Evolutionary conservation across 2,888 invertebrate genomes (phyloP), one percentile per base, ranked within the genome.

Genomic region (Isotomurus palustris): DNA sequence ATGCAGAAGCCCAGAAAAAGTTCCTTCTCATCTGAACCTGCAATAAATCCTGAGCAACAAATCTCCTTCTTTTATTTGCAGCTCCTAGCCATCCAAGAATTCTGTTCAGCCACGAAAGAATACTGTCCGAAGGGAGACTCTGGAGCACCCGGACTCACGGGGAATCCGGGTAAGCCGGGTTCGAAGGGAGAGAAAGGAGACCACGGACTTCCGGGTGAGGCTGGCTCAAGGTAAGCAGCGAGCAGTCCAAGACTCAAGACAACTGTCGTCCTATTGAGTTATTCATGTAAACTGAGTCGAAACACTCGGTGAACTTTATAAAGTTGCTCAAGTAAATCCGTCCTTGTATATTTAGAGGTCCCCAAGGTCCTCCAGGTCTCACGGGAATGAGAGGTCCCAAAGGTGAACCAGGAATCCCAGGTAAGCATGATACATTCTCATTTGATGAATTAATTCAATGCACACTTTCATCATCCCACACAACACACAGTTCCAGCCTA

Each of bases 1-100:
- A n/a, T n/a, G n/a, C n/a, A n/a, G n/a, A n/a, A n/a, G n/a, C n/a
- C n/a, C n/a, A n/a, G n/a, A n/a, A n/a, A n/a, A n/a, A n/a, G n/a
- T n/a, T n/a, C n/a, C n/a, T n/a, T n/a, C n/a, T n/a, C n/a, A n/a
- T n/a, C n/a, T n/a, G n/a, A n/a, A n/a, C n/a, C n/a, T n/a, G n/a
- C n/a, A n/a, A n/a, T n/a, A n/a, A n/a, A n/a, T n/a, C n/a, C n/a
- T n/a, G n/a, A n/a, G n/a, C n/a, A n/a, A n/a, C n/a, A n/a, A n/a
- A n/a, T n/a, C n/a, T n/a, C n/a, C 38, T 35, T 32, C 32, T 44
- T 58, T 71, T 60, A 68, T 56, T 80, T 80, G 19, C 77, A 90
- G 89, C 83, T 87, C 72, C 85, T 86, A 72, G 87, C 87, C 1
- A 85, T 91, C 51, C 87, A 89, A 73, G 88, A 86, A 1, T 88